Base-by-base conservation (phyloP, 64 coral and sea anemone genomes). In the Stichodactyla mertensii region DNA sequence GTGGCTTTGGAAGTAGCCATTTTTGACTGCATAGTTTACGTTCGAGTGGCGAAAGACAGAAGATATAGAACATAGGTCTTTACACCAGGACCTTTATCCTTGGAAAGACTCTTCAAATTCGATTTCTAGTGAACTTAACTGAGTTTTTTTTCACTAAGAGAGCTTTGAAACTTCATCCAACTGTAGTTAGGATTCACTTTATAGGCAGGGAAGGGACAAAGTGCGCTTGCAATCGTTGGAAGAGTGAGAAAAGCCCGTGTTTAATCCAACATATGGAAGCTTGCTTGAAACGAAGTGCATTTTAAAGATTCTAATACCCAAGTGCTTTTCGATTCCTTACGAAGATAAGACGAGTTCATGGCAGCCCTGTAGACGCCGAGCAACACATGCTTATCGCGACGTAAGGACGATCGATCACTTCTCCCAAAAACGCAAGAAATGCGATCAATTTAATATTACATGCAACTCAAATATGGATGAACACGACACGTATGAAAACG, bases 311-410 rank as follows among this genome's bases (percentile, higher is more conserved):
- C 78, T 81, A 53, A 81, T 81, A 31, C 16, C 78, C 26, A 81
- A 81, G 78, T 81, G 78, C 78, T 53, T 81, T 53, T 81, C 53
- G 78, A 81, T 81, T 81, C 78, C 78, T 53, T 20, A 15, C 7
- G 4, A 81, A 80, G 78, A 81, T 81, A 81, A 81, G 78, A 81
- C 18, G 7, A 52, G 16, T 16, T 74, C 51, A 20, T 81, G 53
- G 78, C 53, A 81, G 78, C 24, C 78, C 51, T 18, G 2, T 53
- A 54, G 78, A 81, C 78, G 78, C 78, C 78, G 52, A 53, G 11
- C 5, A 81, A 81, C 78, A 81, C 78, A 81, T 81, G 78, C 78
- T 81, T 81, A 81, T 81, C 78, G 10, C 69, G 19, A 52, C 13
- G 2, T 5, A 19, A 10, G 51, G 16, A 9, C 16, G 78, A 81